Base-by-base conservation (phyloP, 2,797 vertebrate species). In the Ammospiza maritima region DNA sequence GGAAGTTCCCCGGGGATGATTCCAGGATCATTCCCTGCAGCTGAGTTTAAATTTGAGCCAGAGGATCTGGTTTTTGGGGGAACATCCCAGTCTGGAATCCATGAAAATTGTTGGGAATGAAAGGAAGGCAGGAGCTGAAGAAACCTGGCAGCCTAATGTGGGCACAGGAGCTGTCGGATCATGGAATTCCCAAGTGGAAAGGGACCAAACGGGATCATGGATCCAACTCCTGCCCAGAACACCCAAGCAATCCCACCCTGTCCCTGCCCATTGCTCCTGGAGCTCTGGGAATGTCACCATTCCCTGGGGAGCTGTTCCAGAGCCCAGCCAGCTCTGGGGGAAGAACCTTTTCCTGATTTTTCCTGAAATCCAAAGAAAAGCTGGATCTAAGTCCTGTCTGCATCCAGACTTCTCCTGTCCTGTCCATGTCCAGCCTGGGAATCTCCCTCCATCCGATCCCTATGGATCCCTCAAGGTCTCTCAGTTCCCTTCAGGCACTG, bases 161-260 rank as follows among this genome's bases (percentile, higher is more conserved):
- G 34, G 62, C 16, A 20, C 12, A 6, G 45, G 50, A 60, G 58
- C 54, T 56, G 25, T 7, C 2, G 1, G 60, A 34, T 20, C 7
- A 2, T 1, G 12, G 81, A 44, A 85, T 67, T 85, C 72, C 53
- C 2, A 0, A 22, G 21, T 3, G 34, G 70, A 16, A 42, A 30
- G 11, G 25, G 20, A 57, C 4, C 7, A 26, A 1, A 4, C 0
- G 0, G 54, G 53, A 60, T 51, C 53, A 4, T 0, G 2, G 44
- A 74, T 42, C 44, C 61, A 15, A 9, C 12, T 54, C 67, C 42
- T 38, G 23, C 50, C 15, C 67, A 5, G 48, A 14, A 45, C 27
- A 45, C 3, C 13, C 34, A 29, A 25, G 1, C 44, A 18, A 8
- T 26, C 36, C 53, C 61, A 50, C 5, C 26, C 51, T 8, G 16